Conservation (phyloP, 2,797 vertebrate genomes). For the Malacoctenus gilli region DNA sequence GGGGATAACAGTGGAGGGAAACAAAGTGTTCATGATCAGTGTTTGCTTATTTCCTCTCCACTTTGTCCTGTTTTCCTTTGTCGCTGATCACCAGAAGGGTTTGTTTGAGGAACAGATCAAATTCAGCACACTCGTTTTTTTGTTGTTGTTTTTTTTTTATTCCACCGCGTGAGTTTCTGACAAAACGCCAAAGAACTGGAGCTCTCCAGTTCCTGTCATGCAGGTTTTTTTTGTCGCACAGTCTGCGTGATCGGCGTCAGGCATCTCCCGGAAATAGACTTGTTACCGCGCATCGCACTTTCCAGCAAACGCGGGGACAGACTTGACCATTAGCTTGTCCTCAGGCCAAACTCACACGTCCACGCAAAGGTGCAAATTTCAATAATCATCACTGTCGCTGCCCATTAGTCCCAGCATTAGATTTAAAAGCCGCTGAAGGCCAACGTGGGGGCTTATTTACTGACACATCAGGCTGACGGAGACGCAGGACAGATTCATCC, state of each 20-base stretch:
- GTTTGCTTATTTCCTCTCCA: background rate
- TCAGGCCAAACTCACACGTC: conserved; percentile 39
- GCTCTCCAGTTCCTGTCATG: background rate
- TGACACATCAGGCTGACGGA: conserved; percentile 17
- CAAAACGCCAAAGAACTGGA: background rate
- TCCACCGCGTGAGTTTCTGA: too few species aligned
- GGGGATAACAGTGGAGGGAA: too few species aligned
- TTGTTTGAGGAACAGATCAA: conserved; percentile 21
- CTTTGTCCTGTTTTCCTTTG: conserved; percentile 5
- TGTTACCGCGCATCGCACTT: conserved; percentile 30
- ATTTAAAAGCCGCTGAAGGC: conserved; percentile 9
- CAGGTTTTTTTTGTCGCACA: background rate
- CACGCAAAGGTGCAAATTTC: conserved; percentile 38
- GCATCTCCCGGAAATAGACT: conserved; percentile 7
- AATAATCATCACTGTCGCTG: conserved; percentile 45
- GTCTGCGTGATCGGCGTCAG: conserved; percentile 13
- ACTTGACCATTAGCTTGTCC: conserved; percentile 30
- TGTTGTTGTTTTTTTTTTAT: too few species aligned
- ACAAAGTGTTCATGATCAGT: background rate
- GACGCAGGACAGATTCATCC: too few species aligned
- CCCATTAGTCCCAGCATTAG: conserved; percentile 13
- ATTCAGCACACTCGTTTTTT: conserved; percentile 4
- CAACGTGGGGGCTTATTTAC: conserved; percentile 4
- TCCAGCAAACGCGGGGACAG: conserved; percentile 2
- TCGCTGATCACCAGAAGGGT: conserved; percentile 6